Conservation (phyloP, 1,140 invertebrate species). For the Holcopasites calliopsidis region DNA sequence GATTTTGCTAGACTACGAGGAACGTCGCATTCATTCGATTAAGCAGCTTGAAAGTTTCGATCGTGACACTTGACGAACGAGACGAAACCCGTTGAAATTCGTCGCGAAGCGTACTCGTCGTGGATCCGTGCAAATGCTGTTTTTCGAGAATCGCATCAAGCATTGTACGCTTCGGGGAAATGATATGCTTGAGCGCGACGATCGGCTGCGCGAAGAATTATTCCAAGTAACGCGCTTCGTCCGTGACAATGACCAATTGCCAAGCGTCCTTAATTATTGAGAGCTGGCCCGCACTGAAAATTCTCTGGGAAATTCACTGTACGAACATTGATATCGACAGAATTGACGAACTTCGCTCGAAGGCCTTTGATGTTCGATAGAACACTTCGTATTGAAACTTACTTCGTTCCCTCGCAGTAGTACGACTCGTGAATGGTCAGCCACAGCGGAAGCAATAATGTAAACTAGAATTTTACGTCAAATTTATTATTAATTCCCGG, state of each 20-base stretch:
- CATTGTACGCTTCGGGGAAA: no score
- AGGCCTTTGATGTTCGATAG: neutral
- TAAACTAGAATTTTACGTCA: neutral
- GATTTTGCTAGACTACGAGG: conserved; percentile 28
- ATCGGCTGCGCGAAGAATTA: no score
- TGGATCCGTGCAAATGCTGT: neutral
- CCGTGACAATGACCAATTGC: no score
- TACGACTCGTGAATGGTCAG: neutral
- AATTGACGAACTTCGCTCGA: neutral
- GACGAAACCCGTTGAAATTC: conserved; percentile 5
- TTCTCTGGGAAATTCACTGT: neutral
- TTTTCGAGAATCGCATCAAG: no score
- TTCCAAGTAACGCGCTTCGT: no score
- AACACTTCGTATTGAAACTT: neutral
- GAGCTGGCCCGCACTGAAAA: neutral
- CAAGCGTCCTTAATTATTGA: neutral
- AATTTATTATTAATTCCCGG: neutral
- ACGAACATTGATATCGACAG: neutral
- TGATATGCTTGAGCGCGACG: no score
- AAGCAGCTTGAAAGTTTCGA: conserved; percentile 32
- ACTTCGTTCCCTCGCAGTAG: neutral
- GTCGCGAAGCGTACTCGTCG: neutral
- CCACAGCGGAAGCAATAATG: neutral
- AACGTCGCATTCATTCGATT: conserved; percentile 46
- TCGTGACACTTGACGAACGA: conserved; percentile 17